A percentile compares a stretch with the other conserved stretches of the same genome.
Evolutionary conservation across 92 coral and sea anemone genomes (phyloP).

Genomic region (Chrysogorgia sp.): DNA sequence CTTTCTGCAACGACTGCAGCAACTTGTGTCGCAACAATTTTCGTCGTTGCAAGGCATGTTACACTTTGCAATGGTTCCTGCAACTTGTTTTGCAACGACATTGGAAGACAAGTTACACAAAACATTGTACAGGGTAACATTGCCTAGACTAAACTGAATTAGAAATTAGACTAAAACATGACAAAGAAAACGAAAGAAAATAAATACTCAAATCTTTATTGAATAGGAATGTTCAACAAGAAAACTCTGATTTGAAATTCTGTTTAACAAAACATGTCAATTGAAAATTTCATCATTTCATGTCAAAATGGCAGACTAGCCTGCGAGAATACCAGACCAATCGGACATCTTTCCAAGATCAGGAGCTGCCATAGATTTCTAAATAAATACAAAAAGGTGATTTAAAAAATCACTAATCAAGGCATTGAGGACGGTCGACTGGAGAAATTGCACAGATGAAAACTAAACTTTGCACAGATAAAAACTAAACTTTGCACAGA

Average conservation of each 20-base stretch:
- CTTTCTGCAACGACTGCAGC: no score
- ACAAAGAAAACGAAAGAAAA: background rate
- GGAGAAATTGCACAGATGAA: no score
- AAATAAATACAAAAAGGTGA: background rate
- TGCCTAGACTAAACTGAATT: background rate
- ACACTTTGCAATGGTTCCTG: no score
- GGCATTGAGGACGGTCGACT: background rate
- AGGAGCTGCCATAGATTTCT: constrained; percentile 44
- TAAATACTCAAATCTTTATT: background rate
- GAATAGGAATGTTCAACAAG: background rate
- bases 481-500: background rate
- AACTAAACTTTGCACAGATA: no score
- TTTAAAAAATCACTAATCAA: background rate
- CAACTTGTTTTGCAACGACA: no score
- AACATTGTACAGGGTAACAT: background rate
- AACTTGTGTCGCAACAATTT: no score
- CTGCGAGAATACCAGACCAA: no score
- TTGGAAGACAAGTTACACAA: no score
- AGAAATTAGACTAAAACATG: background rate
- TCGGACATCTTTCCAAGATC: background rate
- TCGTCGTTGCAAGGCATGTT: no score
- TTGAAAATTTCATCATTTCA: background rate
- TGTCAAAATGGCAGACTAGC: background rate
- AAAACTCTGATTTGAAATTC: background rate
- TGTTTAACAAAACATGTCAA: background rate